These are phyloP conservation scores for Dendroctonus valens DNA, from an alignment of 1,140 invertebrate species.

Conservation along the genomic window DNA sequence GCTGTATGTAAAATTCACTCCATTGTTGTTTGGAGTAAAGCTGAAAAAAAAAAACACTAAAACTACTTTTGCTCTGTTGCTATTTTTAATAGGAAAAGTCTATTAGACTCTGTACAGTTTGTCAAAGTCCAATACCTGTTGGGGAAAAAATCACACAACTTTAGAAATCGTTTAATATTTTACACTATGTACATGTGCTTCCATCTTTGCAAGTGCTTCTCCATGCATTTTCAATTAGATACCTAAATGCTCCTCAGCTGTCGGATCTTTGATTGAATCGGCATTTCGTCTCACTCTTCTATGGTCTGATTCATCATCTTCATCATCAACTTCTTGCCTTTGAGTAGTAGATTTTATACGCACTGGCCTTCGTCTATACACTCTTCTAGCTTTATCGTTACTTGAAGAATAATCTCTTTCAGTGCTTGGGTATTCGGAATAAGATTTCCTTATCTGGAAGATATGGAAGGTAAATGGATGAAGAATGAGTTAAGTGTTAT, in stretches of 20 bases:
- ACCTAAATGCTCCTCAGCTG: too few relatives aligned
- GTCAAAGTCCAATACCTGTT: too few relatives aligned
- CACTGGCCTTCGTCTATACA: constrained; percentile 36
- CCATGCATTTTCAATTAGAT: constrained; percentile 10
- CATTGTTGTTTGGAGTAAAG: too few relatives aligned
- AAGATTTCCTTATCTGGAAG: constrained; percentile 20
- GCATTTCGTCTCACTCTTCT: constrained; percentile 31
- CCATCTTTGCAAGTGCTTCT: constrained; percentile 16
- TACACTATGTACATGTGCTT: constrained; percentile 21
- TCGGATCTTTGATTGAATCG: too few relatives aligned
- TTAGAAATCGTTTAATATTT: background rate
- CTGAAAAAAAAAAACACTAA: too few relatives aligned
- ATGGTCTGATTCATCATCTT: constrained; percentile 19
- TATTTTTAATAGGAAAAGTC: too few relatives aligned
- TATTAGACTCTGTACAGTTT: too few relatives aligned
- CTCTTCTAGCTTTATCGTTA: constrained; percentile 32
- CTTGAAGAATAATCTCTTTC: background rate
- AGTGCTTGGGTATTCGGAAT: constrained; percentile 8
- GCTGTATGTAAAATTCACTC: too few relatives aligned
- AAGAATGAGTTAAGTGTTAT: background rate
- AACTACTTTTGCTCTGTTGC: too few relatives aligned
- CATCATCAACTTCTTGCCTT: constrained; percentile 28
- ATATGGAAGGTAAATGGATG: too few relatives aligned
- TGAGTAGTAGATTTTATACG: constrained; percentile 35
- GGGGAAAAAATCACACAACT: too few relatives aligned